Base-by-base conservation (phyloP, 2,113 vertebrate species). In the Cyanoliseus patagonus region DNA sequence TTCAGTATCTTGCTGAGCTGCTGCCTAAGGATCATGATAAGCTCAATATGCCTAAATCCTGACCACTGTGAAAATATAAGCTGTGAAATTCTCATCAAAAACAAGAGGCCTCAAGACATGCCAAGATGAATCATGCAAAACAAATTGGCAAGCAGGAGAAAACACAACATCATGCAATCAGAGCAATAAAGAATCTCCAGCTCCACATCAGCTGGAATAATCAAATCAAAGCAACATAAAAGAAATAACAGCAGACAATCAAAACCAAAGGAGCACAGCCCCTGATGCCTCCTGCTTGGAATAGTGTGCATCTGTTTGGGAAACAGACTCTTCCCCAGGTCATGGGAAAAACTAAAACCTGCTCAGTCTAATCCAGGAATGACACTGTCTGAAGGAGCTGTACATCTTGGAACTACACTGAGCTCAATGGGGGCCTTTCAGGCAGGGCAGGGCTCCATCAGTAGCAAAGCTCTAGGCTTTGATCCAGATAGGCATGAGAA, bases 11-110 rank as follows among this genome's bases (percentile, higher is more conserved):
- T 55, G 18, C 62, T 46, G 91, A 77, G 76, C 73, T 85, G 90
- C 51, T 55, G 82, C 39, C 53, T 86, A 30, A 83, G 64, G 47
- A 95, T 57, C 7, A 2, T 41, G 42, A 85, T 41, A 47, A 82
- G 39, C n/a, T 79, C 55, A 69, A 94, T 62, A 80, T 90, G 59
- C 47, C 44, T 89, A 79, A 74, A 76, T 37, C 47, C 70, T 92
- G 84, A 91, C 75, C 57, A 41, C 3, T 59, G 74, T 37, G 62
- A 85, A 84, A 89, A 92, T 28, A 46, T 5, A n/a, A 72, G 39
- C 83, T 80, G 74, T 79, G 84, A 77, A 92, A 91, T 85, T 37
- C 89, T 90, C 94, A 83, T 57, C 22, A 84, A 66, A 89, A 84
- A 62, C 17, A 86, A 85, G 73, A 84, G 66, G 79, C 86, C 31